Evolutionary conservation across 1,140 invertebrate species (phyloP).

Genomic region (Drosophila azteca): DNA sequence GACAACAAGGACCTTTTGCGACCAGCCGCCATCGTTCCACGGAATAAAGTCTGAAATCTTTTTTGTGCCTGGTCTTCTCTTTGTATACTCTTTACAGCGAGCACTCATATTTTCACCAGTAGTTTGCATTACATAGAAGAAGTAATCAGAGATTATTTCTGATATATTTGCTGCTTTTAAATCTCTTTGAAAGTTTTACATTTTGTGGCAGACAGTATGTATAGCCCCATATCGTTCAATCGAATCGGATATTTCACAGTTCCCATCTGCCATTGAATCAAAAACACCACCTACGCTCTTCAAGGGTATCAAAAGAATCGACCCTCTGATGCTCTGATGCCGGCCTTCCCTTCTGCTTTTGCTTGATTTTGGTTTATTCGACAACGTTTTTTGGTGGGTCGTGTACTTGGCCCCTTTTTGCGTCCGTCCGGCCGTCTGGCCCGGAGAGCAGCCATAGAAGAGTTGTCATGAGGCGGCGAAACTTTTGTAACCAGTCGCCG

Average conservation of each 20-base stretch:
- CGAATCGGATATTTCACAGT: too few species aligned
- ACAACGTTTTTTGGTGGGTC: constrained; percentile 43
- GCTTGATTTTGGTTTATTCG: constrained; percentile 7
- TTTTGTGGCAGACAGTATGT: too few species aligned
- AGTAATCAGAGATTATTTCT: too few species aligned
- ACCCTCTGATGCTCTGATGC: too few species aligned
- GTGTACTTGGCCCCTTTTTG: constrained; percentile 56
- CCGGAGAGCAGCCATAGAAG: constrained; percentile 35
- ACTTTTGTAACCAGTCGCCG: constrained; percentile 41
- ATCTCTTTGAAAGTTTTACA: too few species aligned
- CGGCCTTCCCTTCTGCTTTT: background rate
- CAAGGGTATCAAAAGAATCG: constrained; percentile 2
- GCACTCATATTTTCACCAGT: too few species aligned
- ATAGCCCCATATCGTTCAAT: too few species aligned
- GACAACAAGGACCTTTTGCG: constrained; percentile 41
- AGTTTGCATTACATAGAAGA: too few species aligned
- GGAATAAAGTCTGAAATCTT: constrained; percentile 38
- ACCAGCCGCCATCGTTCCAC: constrained; percentile 35
- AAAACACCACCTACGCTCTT: background rate
- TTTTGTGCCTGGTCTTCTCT: constrained; percentile 8
- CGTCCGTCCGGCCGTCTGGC: constrained; percentile 1
- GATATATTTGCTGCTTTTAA: too few species aligned
- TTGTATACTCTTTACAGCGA: background rate
- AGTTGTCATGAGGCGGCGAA: constrained; percentile 26
- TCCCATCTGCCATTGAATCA: too few species aligned